Base-by-base conservation (phyloP, 2,113 vertebrate species). In the Peromyscus leucopus region DNA sequence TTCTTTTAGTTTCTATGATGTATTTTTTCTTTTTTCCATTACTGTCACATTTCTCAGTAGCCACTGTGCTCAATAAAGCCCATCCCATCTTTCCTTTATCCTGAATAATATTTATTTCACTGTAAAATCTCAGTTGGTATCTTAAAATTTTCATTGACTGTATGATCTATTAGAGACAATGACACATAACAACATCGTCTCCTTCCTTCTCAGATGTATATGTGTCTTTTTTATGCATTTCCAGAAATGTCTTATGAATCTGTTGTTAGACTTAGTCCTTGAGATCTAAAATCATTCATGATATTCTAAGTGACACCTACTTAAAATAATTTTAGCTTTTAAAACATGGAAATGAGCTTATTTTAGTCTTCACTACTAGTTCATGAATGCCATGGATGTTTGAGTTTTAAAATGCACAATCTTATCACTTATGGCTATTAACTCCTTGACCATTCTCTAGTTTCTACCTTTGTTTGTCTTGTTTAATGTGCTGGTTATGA, bases 241-340 rank as follows among this genome's bases (percentile, higher is more conserved):
- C 3, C 10, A 67, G 28, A 84, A 33, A 15, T 61, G 5, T 84
- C 13, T 76, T 78, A 94, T 36, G 89, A 76, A 33, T 33, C 3
- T 85, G 48, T 89, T 76, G 48, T 96, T 11, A 69, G 31, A 36
- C 3, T 86, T 63, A 42, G 21, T 42, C 1, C 11, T 94, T 75
- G 75, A 28, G 72, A 90, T 76, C 5, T 67, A 36, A 63, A 87
- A 82, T 90, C 13, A 55, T 57, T 46, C n/a, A 75, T 87, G 16
- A 11, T 65, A 55, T 86, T 92, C 5, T 55, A 97, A 89, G 74
- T 63, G 63, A 67, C 6, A 92, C 46, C 28, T 59, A 33, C 36
- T 67, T 89, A n/a, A 92, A 95, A 97, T 71, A 2, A 69, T 36
- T 87, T 94, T 63, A 76, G n/a, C 4, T 69, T 59, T 57, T 82